Percentiles rank a stretch among this genome's conserved stretches.
phyloP scores from a whole-genome alignment of 92 coral and sea anemone genomes.

The Actinernus sp. region DNA sequence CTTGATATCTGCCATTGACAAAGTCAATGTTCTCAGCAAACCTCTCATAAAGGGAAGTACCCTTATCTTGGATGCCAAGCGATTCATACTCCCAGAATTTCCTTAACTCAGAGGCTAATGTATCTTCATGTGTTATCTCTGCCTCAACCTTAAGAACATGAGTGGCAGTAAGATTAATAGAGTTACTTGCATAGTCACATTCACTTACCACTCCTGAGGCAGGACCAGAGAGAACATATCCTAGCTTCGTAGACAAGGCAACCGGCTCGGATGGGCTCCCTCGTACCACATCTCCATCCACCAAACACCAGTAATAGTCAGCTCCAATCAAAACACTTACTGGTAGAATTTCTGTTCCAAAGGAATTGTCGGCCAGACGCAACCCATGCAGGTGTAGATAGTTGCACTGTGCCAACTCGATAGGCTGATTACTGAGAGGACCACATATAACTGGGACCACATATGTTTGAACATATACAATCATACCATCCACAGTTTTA shows the following conservation, averaged over 20 bases:
- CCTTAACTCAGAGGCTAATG: not conserved
- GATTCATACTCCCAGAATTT: conserved; percentile 25
- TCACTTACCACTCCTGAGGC: not conserved
- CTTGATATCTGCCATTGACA: no score
- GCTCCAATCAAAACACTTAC: conserved; percentile 19
- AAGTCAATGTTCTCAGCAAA: conserved; percentile 23
- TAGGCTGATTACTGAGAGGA: conserved; percentile 21
- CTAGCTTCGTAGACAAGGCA: conserved; percentile 12
- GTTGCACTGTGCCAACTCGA: not conserved
- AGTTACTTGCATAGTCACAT: not conserved
- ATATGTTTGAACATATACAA: conserved; percentile 10
- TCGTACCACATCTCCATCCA: not conserved
- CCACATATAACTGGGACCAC: conserved; percentile 52
- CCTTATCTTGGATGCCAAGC: conserved; percentile 24
- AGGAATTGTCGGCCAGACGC: conserved; percentile 15
- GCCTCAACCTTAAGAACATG: conserved; percentile 8
- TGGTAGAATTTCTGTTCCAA: not conserved
- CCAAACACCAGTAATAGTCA: conserved; percentile 35
- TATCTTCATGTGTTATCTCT: no score
- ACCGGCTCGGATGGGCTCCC: conserved; percentile 7
- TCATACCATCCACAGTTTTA: conserved; percentile 23
- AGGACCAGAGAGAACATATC: conserved; percentile 25
- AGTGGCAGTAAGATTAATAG: conserved; percentile 4
- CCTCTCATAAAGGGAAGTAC: conserved; percentile 30
- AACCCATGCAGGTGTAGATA: conserved; percentile 9